Base-by-base conservation (phyloP, 2,888 invertebrate species). In the Cloeon dipterum region DNA sequence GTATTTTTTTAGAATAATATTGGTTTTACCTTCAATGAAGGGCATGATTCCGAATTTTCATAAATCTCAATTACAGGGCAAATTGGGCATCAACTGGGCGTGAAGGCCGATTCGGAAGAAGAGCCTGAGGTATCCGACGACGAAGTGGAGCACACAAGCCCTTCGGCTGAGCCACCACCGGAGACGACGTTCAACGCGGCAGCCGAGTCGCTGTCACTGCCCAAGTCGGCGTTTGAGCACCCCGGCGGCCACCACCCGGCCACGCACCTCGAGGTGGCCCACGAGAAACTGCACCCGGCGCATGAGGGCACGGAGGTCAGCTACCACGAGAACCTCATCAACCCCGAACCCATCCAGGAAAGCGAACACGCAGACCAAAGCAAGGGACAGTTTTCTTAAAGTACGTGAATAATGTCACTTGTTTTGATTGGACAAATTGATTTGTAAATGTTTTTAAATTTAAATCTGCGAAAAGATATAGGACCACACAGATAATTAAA, bases 221-320 rank as follows among this genome's bases (percentile, higher is more conserved):
- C n/a, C n/a, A n/a, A n/a, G n/a, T n/a, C n/a, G n/a, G n/a, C n/a
- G n/a, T n/a, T n/a, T n/a, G n/a, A n/a, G n/a, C n/a, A n/a, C n/a
- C n/a, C n/a, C n/a, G n/a, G 16, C n/a, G 29, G 7, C 13, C 29
- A 29, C 29, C 29, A 29, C 29, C 23, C 39, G 34, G 39, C 34
- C 16, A 43, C 46, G 39, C 67, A 66, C 45, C 54, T 69, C n/a
- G 65, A 66, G 45, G 60, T 69, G 11, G 65, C 65, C 40, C 62
- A 66, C 0, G 65, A 68, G 43, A 61, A 65, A 40, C 51, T 69
- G 32, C 65, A 63, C 42, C 68, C 68, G 2, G 69, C 68, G 29
- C 59, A 66, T 32, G 66, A 65, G 39, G 69, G 69, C 1, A 60
- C 65, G 29, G 62, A 68, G 35, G 59, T 70, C 41, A 61, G 65